Evolutionary conservation across 1,140 invertebrate genomes (phyloP).

Genomic region (Drosophila mayri): DNA sequence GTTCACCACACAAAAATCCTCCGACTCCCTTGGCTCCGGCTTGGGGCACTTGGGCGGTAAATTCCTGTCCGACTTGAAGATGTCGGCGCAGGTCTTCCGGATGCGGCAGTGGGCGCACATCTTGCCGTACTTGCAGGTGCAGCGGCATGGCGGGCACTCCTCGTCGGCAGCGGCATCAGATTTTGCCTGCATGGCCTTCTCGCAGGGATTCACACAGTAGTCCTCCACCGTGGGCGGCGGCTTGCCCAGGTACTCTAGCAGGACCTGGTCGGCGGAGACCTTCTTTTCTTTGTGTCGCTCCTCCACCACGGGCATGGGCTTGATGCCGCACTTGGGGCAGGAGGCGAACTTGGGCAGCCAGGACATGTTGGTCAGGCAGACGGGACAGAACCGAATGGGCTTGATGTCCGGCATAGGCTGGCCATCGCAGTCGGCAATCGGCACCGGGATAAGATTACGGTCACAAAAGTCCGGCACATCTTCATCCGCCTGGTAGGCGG

Average conservation of each 20-base stretch:
- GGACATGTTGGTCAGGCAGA: conserved; percentile 74
- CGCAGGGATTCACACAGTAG: conserved; percentile 32
- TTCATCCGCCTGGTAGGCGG: neutral
- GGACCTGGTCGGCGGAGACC: conserved; percentile 60
- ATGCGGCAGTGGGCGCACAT: conserved; percentile 77
- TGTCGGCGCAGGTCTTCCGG: conserved; percentile 60
- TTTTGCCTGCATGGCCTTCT: neutral
- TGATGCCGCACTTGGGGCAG: conserved; percentile 66
- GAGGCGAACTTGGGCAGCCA: conserved; percentile 71
- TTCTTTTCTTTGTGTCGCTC: conserved; percentile 44
- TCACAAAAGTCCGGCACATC: conserved; percentile 9
- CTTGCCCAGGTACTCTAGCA: conserved; percentile 58
- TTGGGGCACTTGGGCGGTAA: conserved; percentile 20
- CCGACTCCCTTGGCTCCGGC: conserved; percentile 25
- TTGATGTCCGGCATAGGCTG: conserved; percentile 27
- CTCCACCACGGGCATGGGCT: conserved; percentile 56
- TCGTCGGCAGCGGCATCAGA: neutral
- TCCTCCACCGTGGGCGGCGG: conserved; percentile 2
- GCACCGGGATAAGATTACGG: conserved; percentile 10
- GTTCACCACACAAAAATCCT: conserved; percentile 51
- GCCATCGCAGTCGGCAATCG: conserved; percentile 34
- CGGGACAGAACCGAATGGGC: conserved; percentile 64
- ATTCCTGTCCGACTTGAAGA: conserved; percentile 47
- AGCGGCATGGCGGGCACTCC: conserved; percentile 50
- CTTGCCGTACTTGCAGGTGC: conserved; percentile 63